phyloP scores from a whole-genome alignment of 2,888 invertebrate species.

The Pyralis farinalis region DNA sequence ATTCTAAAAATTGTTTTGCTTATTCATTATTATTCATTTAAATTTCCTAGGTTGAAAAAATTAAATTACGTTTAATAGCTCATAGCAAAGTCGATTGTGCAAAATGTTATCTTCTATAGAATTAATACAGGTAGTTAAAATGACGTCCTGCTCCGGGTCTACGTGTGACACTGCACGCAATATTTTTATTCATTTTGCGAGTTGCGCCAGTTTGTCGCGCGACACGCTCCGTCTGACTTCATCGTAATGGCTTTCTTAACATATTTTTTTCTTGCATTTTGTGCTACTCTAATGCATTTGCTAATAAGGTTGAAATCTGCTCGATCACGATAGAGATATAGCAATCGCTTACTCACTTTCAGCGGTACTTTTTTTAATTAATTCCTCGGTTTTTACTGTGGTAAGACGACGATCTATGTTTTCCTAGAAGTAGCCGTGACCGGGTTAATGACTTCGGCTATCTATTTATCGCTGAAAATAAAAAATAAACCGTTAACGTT shows the following conservation, averaged over 20 bases:
- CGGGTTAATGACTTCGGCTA: conserved; percentile 47
- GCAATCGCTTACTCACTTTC: conserved; percentile 25
- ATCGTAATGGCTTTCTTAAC: conserved; percentile 21
- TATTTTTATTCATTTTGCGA: conserved; percentile 13
- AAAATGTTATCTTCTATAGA: too few species aligned
- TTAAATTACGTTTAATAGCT: too few species aligned
- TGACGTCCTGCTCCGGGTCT: not conserved
- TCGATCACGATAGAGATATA: not conserved
- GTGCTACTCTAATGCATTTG: conserved; percentile 9
- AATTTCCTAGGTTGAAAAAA: too few species aligned
- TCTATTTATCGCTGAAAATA: conserved; percentile 15
- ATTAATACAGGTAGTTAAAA: not conserved
- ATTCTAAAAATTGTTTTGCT: too few species aligned
- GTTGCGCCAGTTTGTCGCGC: conserved; percentile 16
- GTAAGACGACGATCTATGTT: conserved; percentile 49
- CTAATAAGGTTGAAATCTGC: not conserved
- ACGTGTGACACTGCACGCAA: conserved; percentile 3
- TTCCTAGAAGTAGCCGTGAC: conserved; percentile 49
- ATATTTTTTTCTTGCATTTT: conserved; percentile 9
- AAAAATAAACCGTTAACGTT: not conserved
- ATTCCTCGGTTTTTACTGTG: conserved; percentile 57
- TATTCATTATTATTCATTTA: too few species aligned
- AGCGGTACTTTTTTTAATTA: conserved; percentile 61
- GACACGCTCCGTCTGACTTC: conserved; percentile 28
- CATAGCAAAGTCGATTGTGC: too few species aligned